These are phyloP conservation scores for Himalopsyche japonica DNA, from an alignment of 2,888 invertebrate genomes.

Conservation along the genomic window DNA sequence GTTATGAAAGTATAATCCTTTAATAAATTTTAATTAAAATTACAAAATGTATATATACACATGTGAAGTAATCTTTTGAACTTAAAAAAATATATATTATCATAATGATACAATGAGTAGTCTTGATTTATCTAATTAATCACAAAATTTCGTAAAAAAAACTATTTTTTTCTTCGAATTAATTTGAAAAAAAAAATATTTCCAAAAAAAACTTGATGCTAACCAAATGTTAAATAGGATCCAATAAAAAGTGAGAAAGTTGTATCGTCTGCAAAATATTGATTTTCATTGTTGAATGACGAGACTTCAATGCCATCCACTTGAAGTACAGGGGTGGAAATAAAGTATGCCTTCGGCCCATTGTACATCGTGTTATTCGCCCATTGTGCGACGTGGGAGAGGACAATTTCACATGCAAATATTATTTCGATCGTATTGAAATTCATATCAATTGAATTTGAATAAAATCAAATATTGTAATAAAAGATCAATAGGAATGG, in stretches of 20 bases:
- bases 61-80: too few species aligned
- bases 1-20: too few species aligned
- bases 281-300: constrained; percentile 2
- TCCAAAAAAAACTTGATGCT: neutral
- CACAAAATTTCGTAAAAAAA: too few species aligned
- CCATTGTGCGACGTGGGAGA: neutral
- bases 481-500: neutral
- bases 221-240: neutral
- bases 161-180: too few species aligned
- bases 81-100: too few species aligned
- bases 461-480: neutral
- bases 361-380: neutral
- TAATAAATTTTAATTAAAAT: too few species aligned
- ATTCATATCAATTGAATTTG: neutral
- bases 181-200: too few species aligned
- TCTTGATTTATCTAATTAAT: too few species aligned
- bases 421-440: neutral
- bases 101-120: too few species aligned
- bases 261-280: neutral
- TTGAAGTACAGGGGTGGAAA: neutral
- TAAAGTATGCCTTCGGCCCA: neutral
- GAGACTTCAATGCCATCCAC: constrained; percentile 6
- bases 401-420: neutral
- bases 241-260: too few species aligned
- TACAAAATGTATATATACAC: too few species aligned